Conservation (phyloP, 2,888 invertebrate species). For the Onchidella celtica region DNA sequence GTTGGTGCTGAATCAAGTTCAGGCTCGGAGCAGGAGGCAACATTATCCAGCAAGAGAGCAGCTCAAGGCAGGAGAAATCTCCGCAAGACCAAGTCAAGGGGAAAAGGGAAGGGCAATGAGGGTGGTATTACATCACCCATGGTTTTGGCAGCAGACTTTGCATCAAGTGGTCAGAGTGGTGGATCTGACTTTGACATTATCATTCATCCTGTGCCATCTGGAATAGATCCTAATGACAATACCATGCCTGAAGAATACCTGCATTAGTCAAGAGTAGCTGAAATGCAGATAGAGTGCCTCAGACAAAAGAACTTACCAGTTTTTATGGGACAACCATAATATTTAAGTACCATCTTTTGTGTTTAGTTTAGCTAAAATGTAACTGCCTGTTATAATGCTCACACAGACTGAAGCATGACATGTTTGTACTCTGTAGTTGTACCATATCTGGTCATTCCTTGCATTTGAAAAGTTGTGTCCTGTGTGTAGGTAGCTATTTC, state of each 20-base stretch:
- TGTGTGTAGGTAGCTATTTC: no score
- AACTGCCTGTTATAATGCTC: no score
- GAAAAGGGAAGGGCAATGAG: constrained; percentile 75
- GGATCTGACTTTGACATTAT: constrained; percentile 43
- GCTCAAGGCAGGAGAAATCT: constrained; percentile 66
- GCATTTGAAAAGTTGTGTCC: no score
- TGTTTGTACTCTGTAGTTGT: no score
- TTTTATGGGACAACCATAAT: no score
- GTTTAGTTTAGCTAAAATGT: no score
- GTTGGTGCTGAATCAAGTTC: constrained; percentile 68
- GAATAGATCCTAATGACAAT: constrained; percentile 41
- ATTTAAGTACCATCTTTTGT: no score
- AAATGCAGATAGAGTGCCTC: no score
- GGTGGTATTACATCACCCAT: constrained; percentile 64
- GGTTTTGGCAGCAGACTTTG: constrained; percentile 54
- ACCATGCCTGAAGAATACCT: constrained; percentile 45
- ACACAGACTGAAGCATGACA: no score
- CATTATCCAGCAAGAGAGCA: constrained; percentile 58
- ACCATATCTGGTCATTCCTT: no score
- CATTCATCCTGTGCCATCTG: constrained; percentile 44
- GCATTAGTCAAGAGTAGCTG: background rate
- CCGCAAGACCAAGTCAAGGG: constrained; percentile 76
- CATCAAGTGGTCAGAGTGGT: constrained; percentile 31
- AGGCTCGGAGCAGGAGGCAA: constrained; percentile 71
- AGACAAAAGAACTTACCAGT: no score